Conservation (phyloP, 2,888 invertebrate genomes). For the Gandaritis pyraliata region DNA sequence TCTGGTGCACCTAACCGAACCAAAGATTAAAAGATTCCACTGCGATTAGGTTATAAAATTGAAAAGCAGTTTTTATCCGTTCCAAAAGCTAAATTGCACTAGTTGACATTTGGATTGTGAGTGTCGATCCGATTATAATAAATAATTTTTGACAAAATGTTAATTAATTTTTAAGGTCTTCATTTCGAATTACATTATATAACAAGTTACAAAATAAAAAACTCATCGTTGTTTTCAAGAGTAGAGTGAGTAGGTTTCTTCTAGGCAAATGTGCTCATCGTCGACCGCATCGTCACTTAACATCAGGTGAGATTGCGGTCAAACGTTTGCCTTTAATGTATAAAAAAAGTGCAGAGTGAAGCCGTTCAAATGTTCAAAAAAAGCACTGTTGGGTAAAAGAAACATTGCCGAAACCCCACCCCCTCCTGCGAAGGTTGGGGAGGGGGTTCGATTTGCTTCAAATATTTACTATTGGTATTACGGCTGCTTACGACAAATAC, state of each 20-base stretch:
- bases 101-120: conserved; percentile 14
- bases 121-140: not conserved
- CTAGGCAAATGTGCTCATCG: too few relatives aligned
- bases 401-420: conserved; percentile 43
- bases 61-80: not conserved
- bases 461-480: conserved; percentile 53
- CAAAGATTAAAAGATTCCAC: not conserved
- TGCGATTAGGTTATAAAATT: not conserved
- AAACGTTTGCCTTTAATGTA: too few relatives aligned
- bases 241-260: too few relatives aligned
- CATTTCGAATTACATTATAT: not conserved
- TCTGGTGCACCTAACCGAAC: not conserved
- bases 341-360: conserved; percentile 3
- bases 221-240: too few relatives aligned
- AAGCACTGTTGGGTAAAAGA: conserved; percentile 29
- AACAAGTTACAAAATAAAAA: too few relatives aligned
- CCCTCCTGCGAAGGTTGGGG: conserved; percentile 4
- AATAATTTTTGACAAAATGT: conserved; percentile 5
- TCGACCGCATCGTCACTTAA: too few relatives aligned
- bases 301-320: not conserved
- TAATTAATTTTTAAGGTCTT: conserved; percentile 3
- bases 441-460: conserved; percentile 46
- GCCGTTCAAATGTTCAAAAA: conserved; percentile 26
- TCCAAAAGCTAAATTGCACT: conserved; percentile 7
- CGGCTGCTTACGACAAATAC: conserved; percentile 52